A percentile compares a stretch with the other conserved stretches of the same genome.
Evolutionary conservation across 2,113 vertebrate species (phyloP).

Genomic region (Sturnira hondurensis): DNA sequence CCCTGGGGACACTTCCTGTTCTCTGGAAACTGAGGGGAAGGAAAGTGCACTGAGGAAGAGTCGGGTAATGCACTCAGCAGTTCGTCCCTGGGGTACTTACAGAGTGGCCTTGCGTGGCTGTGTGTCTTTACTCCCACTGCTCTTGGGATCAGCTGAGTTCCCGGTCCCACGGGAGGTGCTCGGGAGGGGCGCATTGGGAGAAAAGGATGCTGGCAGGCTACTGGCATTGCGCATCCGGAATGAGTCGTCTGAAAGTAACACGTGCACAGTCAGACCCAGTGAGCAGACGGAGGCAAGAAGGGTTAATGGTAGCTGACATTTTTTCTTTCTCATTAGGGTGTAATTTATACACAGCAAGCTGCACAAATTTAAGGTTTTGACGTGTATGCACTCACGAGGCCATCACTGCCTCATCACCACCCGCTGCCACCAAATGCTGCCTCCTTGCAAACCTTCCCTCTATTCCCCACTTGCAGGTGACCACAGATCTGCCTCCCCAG

Average conservation of each 20-base stretch:
- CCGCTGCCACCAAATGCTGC: too few species aligned
- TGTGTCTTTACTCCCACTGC: conserved; percentile 84
- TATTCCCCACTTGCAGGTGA: too few species aligned
- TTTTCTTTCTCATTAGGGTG: neutral
- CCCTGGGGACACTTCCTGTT: neutral
- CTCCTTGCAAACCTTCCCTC: neutral
- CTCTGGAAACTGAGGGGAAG: neutral
- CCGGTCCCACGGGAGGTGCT: conserved; percentile 85
- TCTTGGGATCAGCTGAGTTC: conserved; percentile 84
- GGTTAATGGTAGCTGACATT: too few species aligned
- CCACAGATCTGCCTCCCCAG: neutral
- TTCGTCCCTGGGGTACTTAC: conserved; percentile 80
- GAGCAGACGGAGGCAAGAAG: neutral
- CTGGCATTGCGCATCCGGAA: conserved; percentile 82
- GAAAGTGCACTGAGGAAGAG: neutral
- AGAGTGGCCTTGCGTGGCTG: conserved; percentile 89
- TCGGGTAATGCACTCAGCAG: neutral
- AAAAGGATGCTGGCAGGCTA: conserved; percentile 76
- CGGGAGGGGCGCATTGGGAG: conserved; percentile 78
- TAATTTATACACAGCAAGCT: neutral
- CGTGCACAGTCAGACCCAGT: neutral
- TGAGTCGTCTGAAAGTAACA: conserved; percentile 85
- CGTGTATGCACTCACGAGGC: neutral
- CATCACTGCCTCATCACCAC: neutral
- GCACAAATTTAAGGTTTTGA: neutral